Percentiles rank a stretch among this genome's conserved stretches.
phyloP scores from a whole-genome alignment of 2,888 invertebrate genomes.

The Tineola bisselliella region DNA sequence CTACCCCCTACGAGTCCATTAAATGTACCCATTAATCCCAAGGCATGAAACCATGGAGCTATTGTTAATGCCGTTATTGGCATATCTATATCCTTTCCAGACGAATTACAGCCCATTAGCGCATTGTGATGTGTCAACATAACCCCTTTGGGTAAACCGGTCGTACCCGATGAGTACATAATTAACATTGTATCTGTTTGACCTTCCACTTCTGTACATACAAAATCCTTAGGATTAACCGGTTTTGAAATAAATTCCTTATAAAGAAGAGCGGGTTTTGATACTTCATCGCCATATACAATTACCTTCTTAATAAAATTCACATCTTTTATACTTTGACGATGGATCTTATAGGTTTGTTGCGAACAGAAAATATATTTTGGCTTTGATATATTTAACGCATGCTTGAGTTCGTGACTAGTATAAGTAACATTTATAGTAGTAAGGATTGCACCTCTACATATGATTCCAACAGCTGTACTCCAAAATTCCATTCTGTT shows the following conservation, averaged over 20 bases:
- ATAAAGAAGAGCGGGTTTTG: conserved; percentile 25
- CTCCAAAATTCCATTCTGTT: conserved; percentile 40
- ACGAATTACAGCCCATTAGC: conserved; percentile 27
- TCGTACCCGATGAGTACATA: conserved; percentile 51
- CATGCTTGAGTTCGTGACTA: conserved; percentile 41
- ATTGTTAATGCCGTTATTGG: conserved; percentile 23
- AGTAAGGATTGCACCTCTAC: conserved; percentile 25
- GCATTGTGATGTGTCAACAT: conserved; percentile 42
- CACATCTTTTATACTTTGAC: conserved; percentile 24
- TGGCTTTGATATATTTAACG: conserved; percentile 39
- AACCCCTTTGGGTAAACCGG: conserved; percentile 50
- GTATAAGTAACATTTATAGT: conserved; percentile 11
- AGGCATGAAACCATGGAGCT: conserved; percentile 45
- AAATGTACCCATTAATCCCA: conserved; percentile 36
- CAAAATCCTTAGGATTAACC: conserved; percentile 33
- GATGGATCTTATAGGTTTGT: conserved; percentile 28
- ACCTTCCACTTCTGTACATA: conserved; percentile 28
- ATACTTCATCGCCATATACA: conserved; percentile 30
- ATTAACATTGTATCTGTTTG: conserved; percentile 34
- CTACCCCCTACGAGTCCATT: conserved; percentile 23
- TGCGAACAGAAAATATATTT: conserved; percentile 39
- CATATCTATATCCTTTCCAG: not conserved
- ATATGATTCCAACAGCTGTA: conserved; percentile 31
- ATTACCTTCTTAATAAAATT: conserved; percentile 31
- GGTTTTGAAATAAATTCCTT: conserved; percentile 29